Conservation (phyloP, 2,113 vertebrate species). For the Eudyptes chrysolophus region DNA sequence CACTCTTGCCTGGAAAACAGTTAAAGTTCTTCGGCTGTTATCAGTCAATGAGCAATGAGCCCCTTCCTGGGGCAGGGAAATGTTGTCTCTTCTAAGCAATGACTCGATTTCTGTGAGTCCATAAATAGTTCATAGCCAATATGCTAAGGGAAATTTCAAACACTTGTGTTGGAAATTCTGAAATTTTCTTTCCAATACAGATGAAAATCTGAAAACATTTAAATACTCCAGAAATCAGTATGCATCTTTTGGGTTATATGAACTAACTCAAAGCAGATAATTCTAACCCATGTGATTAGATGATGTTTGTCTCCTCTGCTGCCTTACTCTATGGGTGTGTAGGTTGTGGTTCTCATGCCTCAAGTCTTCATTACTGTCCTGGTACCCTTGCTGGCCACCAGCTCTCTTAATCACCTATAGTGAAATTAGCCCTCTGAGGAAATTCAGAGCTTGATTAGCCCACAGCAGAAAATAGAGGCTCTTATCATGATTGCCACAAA, state of each 20-base stretch:
- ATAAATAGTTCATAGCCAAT: not conserved
- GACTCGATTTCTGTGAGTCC: not conserved
- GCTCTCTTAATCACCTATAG: not conserved
- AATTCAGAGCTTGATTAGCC: not conserved
- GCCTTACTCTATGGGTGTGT: not conserved
- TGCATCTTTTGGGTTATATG: not conserved
- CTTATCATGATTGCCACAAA: not conserved
- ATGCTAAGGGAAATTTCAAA: not conserved
- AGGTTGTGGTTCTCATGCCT: not conserved
- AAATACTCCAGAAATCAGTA: not conserved
- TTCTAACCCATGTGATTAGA: not conserved
- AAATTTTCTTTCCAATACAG: not conserved
- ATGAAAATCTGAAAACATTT: not conserved
- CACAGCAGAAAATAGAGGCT: not conserved
- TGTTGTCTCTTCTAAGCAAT: not conserved
- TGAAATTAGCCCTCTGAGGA: not conserved
- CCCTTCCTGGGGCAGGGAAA: not conserved
- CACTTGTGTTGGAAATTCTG: not conserved
- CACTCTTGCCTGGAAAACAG: not conserved
- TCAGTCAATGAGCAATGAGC: not conserved
- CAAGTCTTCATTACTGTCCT: accelerated
- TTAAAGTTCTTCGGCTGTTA: not conserved
- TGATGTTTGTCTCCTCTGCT: not conserved
- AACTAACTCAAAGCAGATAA: not conserved
- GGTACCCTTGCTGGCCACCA: not conserved